Evolutionary conservation across 92 coral and sea anemone genomes (phyloP), one percentile per base, ranked within the genome.

Genomic region (Paramuricea clavata): DNA sequence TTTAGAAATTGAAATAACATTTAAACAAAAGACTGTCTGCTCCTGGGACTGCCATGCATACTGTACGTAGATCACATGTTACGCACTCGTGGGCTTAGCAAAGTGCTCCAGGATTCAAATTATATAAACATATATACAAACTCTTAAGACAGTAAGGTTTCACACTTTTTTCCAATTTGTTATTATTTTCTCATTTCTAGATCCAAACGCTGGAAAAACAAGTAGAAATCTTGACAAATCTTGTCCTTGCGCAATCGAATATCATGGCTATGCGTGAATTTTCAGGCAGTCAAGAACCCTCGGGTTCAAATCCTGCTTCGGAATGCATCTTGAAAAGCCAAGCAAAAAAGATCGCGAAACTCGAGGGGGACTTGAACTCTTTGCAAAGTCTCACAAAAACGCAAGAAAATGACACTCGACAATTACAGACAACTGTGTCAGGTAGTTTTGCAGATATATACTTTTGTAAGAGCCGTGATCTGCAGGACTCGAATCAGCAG

Each of bases 301-400:
- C 67, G 19, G 28, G 49, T 52, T 26, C 67, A 23, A 28, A 32
- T 76, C 68, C 68, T 8, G 41, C 64, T 7, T 76, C 82, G 0
- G 67, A 76, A 23, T 76, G 82, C 67, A 49, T 76, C 28, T 16
- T 76, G 67, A 76, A 76, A 60, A 32, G 50, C 67, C 82, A 76
- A 25, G 82, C 82, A 7, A 76, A 49, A 43, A 54, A 31, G 35
- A 76, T 76, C 22, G 1, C 67, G 16, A 76, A 54, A 54, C 67
- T 76, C 22, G 67, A 76, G 26, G 47, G 26, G 5, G 82, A 76
- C 26, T 22, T 76, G 36, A 52, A 36, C 8, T 56, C 43, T 16
- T 28, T 54, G 9, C 67, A 76, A 49, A 27, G 26, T 32, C 16
- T 15, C 12, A 31, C 67, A 17, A 76, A 76, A 32, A 32, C 69